Evolutionary conservation across 2,888 invertebrate genomes (phyloP).

Genomic region (Ernsta delagoae): DNA sequence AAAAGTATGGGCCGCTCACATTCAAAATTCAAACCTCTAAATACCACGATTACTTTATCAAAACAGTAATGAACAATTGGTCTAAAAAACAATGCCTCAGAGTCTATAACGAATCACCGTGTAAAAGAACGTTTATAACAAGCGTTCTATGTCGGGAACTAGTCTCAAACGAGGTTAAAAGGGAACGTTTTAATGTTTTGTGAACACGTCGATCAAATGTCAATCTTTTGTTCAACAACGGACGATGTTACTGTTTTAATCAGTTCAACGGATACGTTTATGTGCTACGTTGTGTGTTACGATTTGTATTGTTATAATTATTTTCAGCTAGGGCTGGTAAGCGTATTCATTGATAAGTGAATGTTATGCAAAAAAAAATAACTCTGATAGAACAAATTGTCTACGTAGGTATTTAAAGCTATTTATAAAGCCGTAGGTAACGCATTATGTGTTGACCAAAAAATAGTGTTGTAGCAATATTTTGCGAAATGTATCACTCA

Average conservation of each 20-base stretch:
- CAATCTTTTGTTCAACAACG: conserved; percentile 41
- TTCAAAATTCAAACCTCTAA: no score
- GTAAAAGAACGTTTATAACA: conserved; percentile 13
- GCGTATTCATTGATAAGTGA: neutral
- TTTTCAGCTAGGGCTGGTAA: conserved; percentile 1
- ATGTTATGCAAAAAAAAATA: neutral
- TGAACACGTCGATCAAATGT: conserved; percentile 55
- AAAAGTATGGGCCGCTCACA: no score
- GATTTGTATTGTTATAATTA: conserved; percentile 14
- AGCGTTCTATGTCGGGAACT: conserved; percentile 46
- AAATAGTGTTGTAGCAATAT: no score
- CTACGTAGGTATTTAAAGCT: no score
- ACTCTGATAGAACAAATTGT: no score
- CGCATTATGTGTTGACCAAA: no score
- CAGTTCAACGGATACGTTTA: conserved; percentile 16
- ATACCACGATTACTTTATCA: neutral
- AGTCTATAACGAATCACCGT: neutral
- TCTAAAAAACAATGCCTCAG: conserved; percentile 7
- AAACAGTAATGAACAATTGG: neutral
- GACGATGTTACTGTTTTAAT: conserved; percentile 25
- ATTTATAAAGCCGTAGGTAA: no score
- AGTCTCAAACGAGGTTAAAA: conserved; percentile 70
- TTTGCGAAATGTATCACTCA: no score
- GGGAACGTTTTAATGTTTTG: conserved; percentile 66
- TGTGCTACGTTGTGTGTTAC: conserved; percentile 6